Conservation (phyloP, 92 coral and sea anemone genomes). For the Heteractis magnifica region DNA sequence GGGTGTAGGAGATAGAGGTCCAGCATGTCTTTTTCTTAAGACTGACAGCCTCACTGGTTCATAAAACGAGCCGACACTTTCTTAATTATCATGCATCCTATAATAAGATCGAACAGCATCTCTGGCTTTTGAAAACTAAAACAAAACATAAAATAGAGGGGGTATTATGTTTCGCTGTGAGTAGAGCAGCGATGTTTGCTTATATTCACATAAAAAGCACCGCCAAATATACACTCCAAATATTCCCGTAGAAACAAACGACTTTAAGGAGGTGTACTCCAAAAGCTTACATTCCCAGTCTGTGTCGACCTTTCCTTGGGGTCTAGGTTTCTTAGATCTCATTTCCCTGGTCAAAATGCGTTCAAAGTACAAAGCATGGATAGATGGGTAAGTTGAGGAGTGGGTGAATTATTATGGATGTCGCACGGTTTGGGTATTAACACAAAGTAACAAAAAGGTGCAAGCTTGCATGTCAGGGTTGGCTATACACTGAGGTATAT, state of each 20-base stretch:
- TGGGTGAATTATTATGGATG: background rate
- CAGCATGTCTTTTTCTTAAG: constrained; percentile 11
- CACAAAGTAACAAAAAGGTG: background rate
- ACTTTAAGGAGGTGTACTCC: constrained; percentile 26
- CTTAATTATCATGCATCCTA: constrained; percentile 7
- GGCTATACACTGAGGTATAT: background rate
- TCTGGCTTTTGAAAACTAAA: constrained; percentile 11
- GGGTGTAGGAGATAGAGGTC: constrained; percentile 11
- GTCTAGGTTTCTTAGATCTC: constrained; percentile 7
- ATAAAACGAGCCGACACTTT: background rate
- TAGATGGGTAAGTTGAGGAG: constrained; percentile 5
- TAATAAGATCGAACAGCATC: constrained; percentile 8
- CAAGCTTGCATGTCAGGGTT: background rate
- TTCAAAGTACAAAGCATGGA: background rate
- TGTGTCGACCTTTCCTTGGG: background rate
- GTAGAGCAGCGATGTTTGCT: constrained; percentile 31
- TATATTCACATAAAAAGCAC: constrained; percentile 19
- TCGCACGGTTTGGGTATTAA: background rate
- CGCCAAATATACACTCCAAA: constrained; percentile 38
- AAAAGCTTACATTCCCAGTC: constrained; percentile 6
- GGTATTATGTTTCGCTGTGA: constrained; percentile 13
- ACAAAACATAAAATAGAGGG: constrained; percentile 11
- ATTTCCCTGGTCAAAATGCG: constrained; percentile 9
- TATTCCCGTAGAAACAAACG: constrained; percentile 32
- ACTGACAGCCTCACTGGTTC: constrained; percentile 14